A percentile compares a stretch with the other conserved stretches of the same genome.
Evolutionary conservation across 1,140 invertebrate genomes (phyloP).

Genomic region (Proales similis): DNA sequence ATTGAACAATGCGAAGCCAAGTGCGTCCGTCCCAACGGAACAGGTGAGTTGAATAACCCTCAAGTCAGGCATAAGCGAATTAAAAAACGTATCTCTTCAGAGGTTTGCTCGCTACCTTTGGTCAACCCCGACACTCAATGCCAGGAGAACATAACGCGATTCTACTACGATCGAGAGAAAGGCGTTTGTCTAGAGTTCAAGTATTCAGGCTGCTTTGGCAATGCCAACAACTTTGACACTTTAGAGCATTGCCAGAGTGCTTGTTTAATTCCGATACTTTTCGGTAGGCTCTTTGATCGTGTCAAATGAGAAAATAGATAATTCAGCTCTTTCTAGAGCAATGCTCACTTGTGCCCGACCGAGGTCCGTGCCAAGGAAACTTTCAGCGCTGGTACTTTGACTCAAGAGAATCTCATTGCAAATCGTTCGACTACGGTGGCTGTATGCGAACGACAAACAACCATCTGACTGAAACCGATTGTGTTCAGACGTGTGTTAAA

Average conservation of each 20-base stretch:
- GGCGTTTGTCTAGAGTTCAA: slow-evolving; percentile 70
- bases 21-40: slow-evolving; percentile 27
- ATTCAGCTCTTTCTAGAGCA: slow-evolving; percentile 59
- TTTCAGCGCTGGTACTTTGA: slow-evolving; percentile 78
- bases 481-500: slow-evolving; percentile 65
- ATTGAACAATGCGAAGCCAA: slow-evolving; percentile 66
- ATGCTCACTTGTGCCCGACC: slow-evolving; percentile 67
- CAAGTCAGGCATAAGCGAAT: neutral
- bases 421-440: slow-evolving; percentile 87
- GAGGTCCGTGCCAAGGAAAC: slow-evolving; percentile 64
- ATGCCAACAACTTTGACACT: slow-evolving; percentile 79
- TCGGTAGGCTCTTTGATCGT: slow-evolving; percentile 11
- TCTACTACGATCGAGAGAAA: slow-evolving; percentile 68
- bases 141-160: slow-evolving; percentile 69
- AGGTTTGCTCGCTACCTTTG: slow-evolving; percentile 6
- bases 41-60: neutral
- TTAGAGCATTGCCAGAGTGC: slow-evolving; percentile 65
- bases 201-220: slow-evolving; percentile 80
- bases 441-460: slow-evolving; percentile 77
- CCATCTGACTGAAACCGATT: slow-evolving; percentile 28
- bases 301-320: slow-evolving; percentile 44
- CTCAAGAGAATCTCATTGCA: slow-evolving; percentile 71
- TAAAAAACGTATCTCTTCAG: neutral
- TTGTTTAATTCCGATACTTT: slow-evolving; percentile 9
- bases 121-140: slow-evolving; percentile 64